These are phyloP conservation scores for Emberiza fucata DNA, from an alignment of 2,113 vertebrate genomes.

Conservation along the genomic window DNA sequence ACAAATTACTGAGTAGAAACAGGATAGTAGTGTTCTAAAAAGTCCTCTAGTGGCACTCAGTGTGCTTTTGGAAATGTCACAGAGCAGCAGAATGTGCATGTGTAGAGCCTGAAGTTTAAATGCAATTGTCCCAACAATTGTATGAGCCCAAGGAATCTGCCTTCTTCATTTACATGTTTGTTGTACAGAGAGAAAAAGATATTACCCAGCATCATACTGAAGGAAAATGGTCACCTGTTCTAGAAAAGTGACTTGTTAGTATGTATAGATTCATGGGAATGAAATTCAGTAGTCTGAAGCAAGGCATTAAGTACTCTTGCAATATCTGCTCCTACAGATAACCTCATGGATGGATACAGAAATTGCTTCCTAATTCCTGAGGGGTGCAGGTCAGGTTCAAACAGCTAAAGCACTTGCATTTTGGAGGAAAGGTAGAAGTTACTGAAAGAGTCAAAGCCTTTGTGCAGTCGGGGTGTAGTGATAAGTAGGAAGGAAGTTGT, in stretches of 20 bases:
- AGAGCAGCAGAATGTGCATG: rapidly evolving
- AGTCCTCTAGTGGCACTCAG: not conserved
- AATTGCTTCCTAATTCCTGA: not conserved
- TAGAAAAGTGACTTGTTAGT: not conserved
- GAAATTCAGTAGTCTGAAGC: not conserved
- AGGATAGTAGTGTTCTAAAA: not conserved
- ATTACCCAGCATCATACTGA: not conserved
- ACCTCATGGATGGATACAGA: not conserved
- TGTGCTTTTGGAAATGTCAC: not conserved
- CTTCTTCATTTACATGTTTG: not conserved
- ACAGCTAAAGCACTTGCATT: not conserved
- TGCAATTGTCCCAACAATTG: not conserved
- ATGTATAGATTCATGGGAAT: not conserved
- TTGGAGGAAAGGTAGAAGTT: not conserved
- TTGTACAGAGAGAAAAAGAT: not conserved
- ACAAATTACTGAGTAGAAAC: not conserved
- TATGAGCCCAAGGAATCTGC: not conserved
- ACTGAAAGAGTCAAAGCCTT: not conserved
- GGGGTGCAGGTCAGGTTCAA: not conserved
- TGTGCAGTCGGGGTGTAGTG: not conserved
- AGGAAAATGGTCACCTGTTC: not conserved
- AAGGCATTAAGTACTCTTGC: not conserved
- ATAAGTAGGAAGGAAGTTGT: not conserved
- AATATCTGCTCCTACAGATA: not conserved
- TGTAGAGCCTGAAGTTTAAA: not conserved